phyloP scores from a whole-genome alignment of 2,888 invertebrate genomes.

The Hirudinaria manillensis region DNA sequence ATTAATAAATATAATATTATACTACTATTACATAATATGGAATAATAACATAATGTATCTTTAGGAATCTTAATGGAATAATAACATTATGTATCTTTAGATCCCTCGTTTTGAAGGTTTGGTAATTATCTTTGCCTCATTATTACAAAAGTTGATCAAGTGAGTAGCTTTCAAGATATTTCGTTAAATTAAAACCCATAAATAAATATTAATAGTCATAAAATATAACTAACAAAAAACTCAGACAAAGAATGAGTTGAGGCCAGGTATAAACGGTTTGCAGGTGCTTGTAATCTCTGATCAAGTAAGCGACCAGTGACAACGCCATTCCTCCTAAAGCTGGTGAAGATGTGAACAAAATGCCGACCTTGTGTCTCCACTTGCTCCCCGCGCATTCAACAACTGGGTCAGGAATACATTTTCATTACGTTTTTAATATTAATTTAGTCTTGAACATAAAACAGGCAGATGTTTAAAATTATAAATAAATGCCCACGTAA shows the following conservation, averaged over 20 bases:
- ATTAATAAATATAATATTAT: too few species aligned
- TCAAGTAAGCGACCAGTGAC: slow-evolving; percentile 35
- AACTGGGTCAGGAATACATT: slow-evolving; percentile 22
- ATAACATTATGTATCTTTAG: too few species aligned
- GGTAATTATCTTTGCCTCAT: too few species aligned
- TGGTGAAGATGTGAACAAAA: slow-evolving; percentile 18
- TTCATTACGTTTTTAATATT: neutral
- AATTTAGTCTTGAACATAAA: neutral
- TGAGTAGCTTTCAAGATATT: too few species aligned
- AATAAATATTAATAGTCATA: neutral
- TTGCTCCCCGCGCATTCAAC: slow-evolving; percentile 33
- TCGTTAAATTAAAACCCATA: neutral
- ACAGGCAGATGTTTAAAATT: neutral
- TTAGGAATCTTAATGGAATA: too few species aligned
- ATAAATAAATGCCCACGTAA: slow-evolving; percentile 31
- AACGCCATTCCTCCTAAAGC: slow-evolving; percentile 33
- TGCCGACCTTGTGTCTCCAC: slow-evolving; percentile 32
- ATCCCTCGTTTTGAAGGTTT: too few species aligned
- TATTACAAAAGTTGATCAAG: too few species aligned
- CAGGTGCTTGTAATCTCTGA: slow-evolving; percentile 34
- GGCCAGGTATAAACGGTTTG: slow-evolving; percentile 37
- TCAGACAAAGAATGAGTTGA: slow-evolving; percentile 29
- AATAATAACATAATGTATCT: too few species aligned
- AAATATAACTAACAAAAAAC: slow-evolving; percentile 33
- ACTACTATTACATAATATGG: too few species aligned